Percentiles rank a stretch among this genome's conserved stretches.
phyloP scores from a whole-genome alignment of 2,888 invertebrate genomes.

The Leucozona laternaria region DNA sequence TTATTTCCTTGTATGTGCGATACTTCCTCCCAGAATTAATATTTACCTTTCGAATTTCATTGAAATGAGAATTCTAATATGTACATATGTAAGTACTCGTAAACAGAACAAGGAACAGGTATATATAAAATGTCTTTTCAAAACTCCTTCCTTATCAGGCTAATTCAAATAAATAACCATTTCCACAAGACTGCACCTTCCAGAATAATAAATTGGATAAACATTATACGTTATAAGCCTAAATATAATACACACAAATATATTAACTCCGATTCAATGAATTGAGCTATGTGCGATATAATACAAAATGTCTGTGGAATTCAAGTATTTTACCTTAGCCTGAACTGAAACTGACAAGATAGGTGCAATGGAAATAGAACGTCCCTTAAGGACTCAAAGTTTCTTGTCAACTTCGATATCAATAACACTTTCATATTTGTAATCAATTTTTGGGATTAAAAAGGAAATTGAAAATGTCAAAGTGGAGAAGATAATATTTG shows the following conservation, averaged over 20 bases:
- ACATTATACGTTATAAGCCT: neutral
- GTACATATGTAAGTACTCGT: too few species aligned
- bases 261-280: slow-evolving; percentile 12
- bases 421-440: slow-evolving; percentile 10
- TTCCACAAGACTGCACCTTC: slow-evolving; percentile 7
- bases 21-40: too few species aligned
- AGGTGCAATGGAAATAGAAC: neutral
- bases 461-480: slow-evolving; percentile 34
- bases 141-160: neutral
- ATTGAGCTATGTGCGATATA: neutral
- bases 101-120: too few species aligned
- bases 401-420: neutral
- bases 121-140: neutral
- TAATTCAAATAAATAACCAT: neutral
- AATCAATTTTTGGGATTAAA: slow-evolving; percentile 7
- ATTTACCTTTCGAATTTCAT: too few species aligned
- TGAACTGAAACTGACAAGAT: neutral
- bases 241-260: neutral
- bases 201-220: neutral
- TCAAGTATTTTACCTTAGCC: neutral
- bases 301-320: neutral
- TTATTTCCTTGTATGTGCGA: too few species aligned
- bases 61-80: too few species aligned
- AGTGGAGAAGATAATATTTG: slow-evolving; percentile 5
- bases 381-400: neutral